Percentiles rank a stretch among this genome's conserved stretches.
phyloP scores from a whole-genome alignment of 2,888 invertebrate species.

The Coremacera marginata region DNA sequence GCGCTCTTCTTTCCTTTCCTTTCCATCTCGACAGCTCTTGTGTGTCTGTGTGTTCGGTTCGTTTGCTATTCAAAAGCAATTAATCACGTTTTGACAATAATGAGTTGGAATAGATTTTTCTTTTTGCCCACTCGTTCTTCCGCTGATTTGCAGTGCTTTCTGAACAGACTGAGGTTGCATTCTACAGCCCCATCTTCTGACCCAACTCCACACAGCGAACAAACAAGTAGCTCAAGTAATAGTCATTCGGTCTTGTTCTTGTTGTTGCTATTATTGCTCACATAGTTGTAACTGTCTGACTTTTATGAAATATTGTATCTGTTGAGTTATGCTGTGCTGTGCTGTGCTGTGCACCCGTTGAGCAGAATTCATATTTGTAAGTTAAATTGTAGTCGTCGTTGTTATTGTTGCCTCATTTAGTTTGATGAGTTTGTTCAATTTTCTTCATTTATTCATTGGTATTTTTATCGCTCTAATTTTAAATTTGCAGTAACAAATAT shows the following conservation, averaged over 20 bases:
- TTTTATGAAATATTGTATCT: conserved; percentile 24
- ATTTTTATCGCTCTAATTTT: too few relatives aligned
- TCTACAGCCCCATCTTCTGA: not conserved
- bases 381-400: not conserved
- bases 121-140: not conserved
- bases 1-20: not conserved
- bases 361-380: not conserved
- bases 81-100: conserved; percentile 59
- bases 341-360: not conserved
- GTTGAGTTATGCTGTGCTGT: not conserved
- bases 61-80: conserved; percentile 51
- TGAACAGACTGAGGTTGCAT: not conserved
- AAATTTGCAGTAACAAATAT: too few relatives aligned
- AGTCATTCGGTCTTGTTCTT: conserved; percentile 3
- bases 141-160: not conserved
- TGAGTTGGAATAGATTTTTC: conserved; percentile 48
- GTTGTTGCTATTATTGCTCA: conserved; percentile 10
- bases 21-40: conserved; percentile 24
- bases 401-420: not conserved
- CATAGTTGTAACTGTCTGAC: conserved; percentile 17
- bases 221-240: conserved; percentile 2
- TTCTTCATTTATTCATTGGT: too few relatives aligned
- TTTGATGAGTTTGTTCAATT: not conserved
- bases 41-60: not conserved
- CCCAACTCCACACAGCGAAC: not conserved